These are phyloP conservation scores for Ennomos quercinarius DNA, from an alignment of 2,888 invertebrate genomes.

Conservation along the genomic window DNA sequence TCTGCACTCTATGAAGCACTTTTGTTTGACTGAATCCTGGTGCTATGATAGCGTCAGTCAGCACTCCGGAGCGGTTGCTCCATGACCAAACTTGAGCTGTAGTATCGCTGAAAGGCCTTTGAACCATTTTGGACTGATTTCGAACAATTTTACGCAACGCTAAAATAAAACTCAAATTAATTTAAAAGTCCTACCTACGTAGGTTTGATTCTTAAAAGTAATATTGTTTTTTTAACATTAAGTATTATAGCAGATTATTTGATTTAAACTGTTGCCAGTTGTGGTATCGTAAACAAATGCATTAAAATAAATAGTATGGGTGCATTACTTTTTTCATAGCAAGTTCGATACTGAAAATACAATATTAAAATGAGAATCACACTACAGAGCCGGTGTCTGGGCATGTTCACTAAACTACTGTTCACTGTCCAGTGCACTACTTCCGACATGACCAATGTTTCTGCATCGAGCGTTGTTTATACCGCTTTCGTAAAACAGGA, in stretches of 20 bases:
- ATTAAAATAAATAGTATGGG: too few relatives aligned
- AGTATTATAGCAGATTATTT: too few relatives aligned
- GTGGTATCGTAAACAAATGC: too few relatives aligned
- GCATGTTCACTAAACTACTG: constrained; percentile 23
- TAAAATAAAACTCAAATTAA: constrained; percentile 30
- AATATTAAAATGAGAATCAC: constrained; percentile 34
- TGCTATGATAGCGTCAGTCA: constrained; percentile 44
- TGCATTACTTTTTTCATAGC: constrained; percentile 69
- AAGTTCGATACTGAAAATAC: constrained; percentile 39
- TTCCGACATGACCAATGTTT: background rate
- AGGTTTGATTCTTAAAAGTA: background rate
- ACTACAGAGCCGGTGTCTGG: constrained; percentile 23
- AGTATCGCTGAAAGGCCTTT: constrained; percentile 66
- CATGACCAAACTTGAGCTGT: constrained; percentile 20
- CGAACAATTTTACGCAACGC: constrained; percentile 76
- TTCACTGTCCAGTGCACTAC: constrained; percentile 8
- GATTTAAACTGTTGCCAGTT: too few relatives aligned
- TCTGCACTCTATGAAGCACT: constrained; percentile 55
- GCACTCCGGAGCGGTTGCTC: constrained; percentile 13
- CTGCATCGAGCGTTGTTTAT: constrained; percentile 25
- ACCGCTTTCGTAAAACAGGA: background rate
- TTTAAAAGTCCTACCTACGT: background rate
- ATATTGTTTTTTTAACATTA: too few relatives aligned
- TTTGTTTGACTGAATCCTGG: constrained; percentile 57
- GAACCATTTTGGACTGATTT: constrained; percentile 76